A percentile compares a stretch with the other conserved stretches of the same genome.
Evolutionary conservation across 1,140 invertebrate species (phyloP).

Genomic region (Magallana angulata): DNA sequence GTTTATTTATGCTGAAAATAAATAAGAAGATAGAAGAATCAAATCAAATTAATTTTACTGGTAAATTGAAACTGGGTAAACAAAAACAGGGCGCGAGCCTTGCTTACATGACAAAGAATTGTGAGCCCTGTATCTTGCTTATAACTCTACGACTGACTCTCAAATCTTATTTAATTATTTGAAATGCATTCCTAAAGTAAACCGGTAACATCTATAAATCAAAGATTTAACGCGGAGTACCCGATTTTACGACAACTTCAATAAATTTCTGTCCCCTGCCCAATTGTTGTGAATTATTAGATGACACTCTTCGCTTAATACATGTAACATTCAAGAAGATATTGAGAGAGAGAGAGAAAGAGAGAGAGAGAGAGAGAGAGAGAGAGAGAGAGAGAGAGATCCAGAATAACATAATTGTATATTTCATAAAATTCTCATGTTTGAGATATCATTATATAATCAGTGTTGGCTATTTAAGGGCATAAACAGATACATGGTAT

Average conservation of each 20-base stretch:
- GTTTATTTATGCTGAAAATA: no score
- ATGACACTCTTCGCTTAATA: not conserved
- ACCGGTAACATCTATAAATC: not conserved
- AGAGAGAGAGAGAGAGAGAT: not conserved
- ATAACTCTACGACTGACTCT: no score
- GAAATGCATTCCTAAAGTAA: no score
- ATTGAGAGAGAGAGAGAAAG: not conserved
- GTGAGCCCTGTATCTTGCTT: no score
- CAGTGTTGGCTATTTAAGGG: not conserved
- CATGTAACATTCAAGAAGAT: not conserved
- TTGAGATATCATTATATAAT: no score
- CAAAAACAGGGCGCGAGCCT: no score
- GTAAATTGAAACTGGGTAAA: no score
- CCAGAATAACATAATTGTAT: not conserved
- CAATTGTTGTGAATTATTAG: not conserved
- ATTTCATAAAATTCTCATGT: not conserved
- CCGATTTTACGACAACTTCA: not conserved
- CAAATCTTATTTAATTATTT: no score
- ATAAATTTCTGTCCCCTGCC: not conserved
- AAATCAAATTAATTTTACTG: no score
- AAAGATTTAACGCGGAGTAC: not conserved
- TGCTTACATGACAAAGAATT: no score
- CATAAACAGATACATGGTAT: conserved; percentile 20
- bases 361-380: not conserved
- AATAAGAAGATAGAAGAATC: no score